Base-by-base conservation (phyloP, 2,113 vertebrate genomes). In the Amblyopsis rosae region DNA sequence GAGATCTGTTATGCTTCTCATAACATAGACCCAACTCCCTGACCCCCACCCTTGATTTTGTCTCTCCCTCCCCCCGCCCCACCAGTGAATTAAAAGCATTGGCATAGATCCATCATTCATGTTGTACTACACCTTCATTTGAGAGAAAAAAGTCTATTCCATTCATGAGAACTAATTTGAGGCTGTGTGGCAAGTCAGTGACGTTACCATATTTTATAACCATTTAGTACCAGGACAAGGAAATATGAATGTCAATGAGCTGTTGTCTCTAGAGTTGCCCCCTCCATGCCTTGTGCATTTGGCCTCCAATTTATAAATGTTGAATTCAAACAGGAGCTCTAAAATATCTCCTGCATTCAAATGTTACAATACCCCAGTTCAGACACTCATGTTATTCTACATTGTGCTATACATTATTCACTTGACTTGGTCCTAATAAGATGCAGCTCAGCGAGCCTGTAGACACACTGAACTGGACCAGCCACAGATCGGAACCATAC, bases 401-500 rank as follows among this genome's bases (percentile, higher is more conserved):
- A 32, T 70, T 86, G 83, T 84, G 75, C 81, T 79, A 68, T 75
- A 83, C 72, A 81, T 32, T 79, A 73, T 77, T 59, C 46, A 79
- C 59, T 67, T 57, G 65, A 81, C 65, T 73, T 76, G 81, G 64
- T 76, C 72, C 51, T 77, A 73, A 67, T 73, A 70, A 87, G 77
- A 85, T 77, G 77, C 74, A 77, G 67, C 69, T 65, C 35, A 66
- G 76, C 76, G 77, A 67, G 75, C 70, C 55, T 47, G 53, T 33
- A 71, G 64, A 77, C 71, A 70, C 66, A 73, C 57, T 66, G 62
- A 72, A 67, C 64, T 77, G 72, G 65, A 85, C 67, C 59, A 82
- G 61, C 70, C 83, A 87, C 85, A 82, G 79, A 75, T 72, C 65
- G 72, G 84, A 86, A 86, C 82, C 77, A 0, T 67, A 83, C 57